A percentile compares a stretch with the other conserved stretches of the same genome.
phyloP scores from a whole-genome alignment of 2,797 vertebrate species.

The Selene dorsalis region DNA sequence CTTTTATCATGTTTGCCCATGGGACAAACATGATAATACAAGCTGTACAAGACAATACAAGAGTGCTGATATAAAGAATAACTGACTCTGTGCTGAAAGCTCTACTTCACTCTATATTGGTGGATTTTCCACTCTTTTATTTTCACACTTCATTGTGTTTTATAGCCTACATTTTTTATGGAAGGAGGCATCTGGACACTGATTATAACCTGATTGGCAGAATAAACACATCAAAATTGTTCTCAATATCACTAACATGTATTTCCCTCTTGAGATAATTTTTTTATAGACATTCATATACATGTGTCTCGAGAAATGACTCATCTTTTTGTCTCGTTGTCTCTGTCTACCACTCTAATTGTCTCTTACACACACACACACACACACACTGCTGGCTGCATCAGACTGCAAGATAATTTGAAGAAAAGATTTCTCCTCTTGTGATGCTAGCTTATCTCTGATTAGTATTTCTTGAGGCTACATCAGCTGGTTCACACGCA shows the following conservation, averaged over 20 bases:
- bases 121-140: background rate
- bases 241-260: slow-evolving; percentile 5
- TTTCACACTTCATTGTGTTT: background rate
- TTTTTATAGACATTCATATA: slow-evolving; percentile 8
- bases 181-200: background rate
- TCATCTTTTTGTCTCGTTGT: background rate
- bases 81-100: background rate
- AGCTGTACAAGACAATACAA: background rate
- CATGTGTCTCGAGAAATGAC: slow-evolving; percentile 2
- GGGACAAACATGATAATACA: background rate
- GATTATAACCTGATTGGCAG: slow-evolving; percentile 15
- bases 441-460: slow-evolving; percentile 37
- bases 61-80: background rate
- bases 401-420: slow-evolving; percentile 31
- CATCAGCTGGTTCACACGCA: slow-evolving; percentile 62
- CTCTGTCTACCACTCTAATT: slow-evolving; percentile 20
- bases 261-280: background rate
- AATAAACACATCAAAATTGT: background rate
- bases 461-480: slow-evolving; percentile 60
- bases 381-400: background rate
- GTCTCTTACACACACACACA: background rate
- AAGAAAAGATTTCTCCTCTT: slow-evolving; percentile 23
- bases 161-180: background rate
- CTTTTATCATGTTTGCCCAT: background rate
- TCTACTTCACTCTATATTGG: background rate